These are phyloP conservation scores for Austrolebias charrua DNA, from an alignment of 2,797 vertebrate genomes.

Conservation along the genomic window DNA sequence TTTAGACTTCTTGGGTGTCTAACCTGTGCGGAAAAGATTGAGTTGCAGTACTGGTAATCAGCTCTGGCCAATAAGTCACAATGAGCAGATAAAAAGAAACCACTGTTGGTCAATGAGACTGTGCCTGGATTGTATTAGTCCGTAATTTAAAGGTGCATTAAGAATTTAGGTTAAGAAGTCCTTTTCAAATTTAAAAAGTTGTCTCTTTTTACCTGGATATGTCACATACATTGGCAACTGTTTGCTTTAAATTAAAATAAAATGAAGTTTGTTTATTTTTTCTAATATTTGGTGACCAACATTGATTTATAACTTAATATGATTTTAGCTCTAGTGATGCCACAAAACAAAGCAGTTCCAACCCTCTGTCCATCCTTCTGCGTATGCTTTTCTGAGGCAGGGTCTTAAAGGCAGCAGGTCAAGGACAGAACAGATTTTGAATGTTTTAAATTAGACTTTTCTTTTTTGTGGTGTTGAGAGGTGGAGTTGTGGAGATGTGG, in stretches of 20 bases:
- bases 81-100: conserved; percentile 1
- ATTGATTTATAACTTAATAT: no score
- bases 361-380: no score
- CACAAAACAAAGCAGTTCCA: no score
- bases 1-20: conserved; percentile 54
- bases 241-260: no score
- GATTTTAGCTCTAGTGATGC: no score
- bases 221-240: neutral
- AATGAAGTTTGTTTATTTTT: neutral
- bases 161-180: neutral
- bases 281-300: neutral
- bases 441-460: no score
- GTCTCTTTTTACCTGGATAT: neutral
- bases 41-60: conserved; percentile 6
- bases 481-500: no score
- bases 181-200: neutral
- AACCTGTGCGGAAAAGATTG: conserved; percentile 49
- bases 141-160: neutral
- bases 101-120: neutral
- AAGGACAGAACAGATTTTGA: no score
- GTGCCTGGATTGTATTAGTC: neutral
- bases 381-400: no score
- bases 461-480: no score
- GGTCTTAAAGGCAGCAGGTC: no score
- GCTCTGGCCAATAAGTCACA: neutral